Evolutionary conservation across 2,888 invertebrate genomes (phyloP), one percentile per base, ranked within the genome.

Genomic region (Hypomecis atomaria): DNA sequence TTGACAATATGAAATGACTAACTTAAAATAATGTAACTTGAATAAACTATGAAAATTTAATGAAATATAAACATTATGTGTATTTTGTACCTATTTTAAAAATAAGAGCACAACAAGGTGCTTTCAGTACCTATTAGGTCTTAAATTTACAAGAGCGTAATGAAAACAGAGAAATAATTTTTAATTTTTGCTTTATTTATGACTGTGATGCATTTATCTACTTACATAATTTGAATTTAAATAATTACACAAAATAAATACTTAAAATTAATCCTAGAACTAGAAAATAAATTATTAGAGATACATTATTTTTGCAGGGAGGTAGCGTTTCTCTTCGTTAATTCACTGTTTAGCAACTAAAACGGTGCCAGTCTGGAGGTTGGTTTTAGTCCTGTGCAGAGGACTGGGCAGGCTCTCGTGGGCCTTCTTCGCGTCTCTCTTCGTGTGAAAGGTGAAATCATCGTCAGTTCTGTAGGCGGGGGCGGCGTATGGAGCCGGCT

Each of bases 391-490:
- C 47, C 71, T 69, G n/a, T 73, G 67, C 5, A 66, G 45, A 11
- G 62, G 71, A n/a, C 57, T 67, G 34, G 59, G 67, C 48, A 63
- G 64, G 5, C 67, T 66, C 10, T 79, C 78, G 7, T 65, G 57
- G 9, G 65, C 69, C 37, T 80, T 83, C 60, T 83, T 83, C 50
- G 80, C 76, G 44, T 90, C 89, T 11, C 91, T 81, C 67, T 91
- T 92, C 62, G 80, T 83, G 67, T 86, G 87, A 56, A 81, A 82
- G 65, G 76, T 80, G 40, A 83, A 76, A n/a, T 87, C 84, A 4
- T 88, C 88, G 33, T 79, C 84, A 2, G 76, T 71, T 70, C 88
- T 86, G 71, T 88, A 92, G 0, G 85, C 78, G 10, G 88, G 80
- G 0, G 81, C 69, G 6, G 76, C 69, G 69, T 84, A 85, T 9